Percentiles rank a stretch among this genome's conserved stretches.
These are phyloP conservation scores for Volucella inanis DNA, from an alignment of 2,888 invertebrate species.

Conservation along the genomic window DNA sequence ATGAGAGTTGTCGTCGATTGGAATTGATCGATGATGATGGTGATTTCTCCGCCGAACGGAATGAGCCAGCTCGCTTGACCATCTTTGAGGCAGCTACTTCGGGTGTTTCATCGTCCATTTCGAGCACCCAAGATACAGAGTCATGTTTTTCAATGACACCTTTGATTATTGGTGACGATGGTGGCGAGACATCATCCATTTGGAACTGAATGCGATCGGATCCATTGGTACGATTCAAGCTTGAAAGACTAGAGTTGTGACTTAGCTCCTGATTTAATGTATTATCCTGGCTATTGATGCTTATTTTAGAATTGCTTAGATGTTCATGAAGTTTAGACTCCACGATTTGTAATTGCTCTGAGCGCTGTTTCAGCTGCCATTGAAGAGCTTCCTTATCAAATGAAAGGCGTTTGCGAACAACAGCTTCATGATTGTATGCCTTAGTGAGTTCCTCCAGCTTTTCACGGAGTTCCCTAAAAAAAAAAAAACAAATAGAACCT, in stretches of 20 bases:
- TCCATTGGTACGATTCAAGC: conserved; percentile 75
- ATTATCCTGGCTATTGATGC: conserved; percentile 73
- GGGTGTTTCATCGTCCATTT: conserved; percentile 89
- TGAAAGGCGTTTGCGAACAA: conserved; percentile 90
- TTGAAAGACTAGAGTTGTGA: conserved; percentile 76
- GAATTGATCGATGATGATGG: conserved; percentile 72
- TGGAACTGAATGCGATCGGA: conserved; percentile 77
- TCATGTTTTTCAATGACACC: conserved; percentile 93
- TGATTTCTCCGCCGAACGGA: conserved; percentile 84
- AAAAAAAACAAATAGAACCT: conserved; percentile 5
- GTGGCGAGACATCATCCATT: conserved; percentile 84
- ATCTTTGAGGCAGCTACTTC: conserved; percentile 89
- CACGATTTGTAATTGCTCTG: conserved; percentile 85
- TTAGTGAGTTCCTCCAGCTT: conserved; percentile 90
- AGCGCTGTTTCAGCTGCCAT: conserved; percentile 93
- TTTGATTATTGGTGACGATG: conserved; percentile 90
- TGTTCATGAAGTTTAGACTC: conserved; percentile 80
- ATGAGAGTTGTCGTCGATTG: conserved; percentile 82
- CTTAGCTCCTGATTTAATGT: conserved; percentile 69
- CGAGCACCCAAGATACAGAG: conserved; percentile 93
- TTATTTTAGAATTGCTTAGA: conserved; percentile 63
- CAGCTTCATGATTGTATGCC: conserved; percentile 89
- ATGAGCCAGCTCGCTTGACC: conserved; percentile 87
- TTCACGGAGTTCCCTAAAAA: conserved; percentile 85
- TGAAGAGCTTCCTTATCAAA: conserved; percentile 94